Evolutionary conservation across 35 echinoderm and acorn worm species (phyloP).

Genomic region (Ptychodera flava): DNA sequence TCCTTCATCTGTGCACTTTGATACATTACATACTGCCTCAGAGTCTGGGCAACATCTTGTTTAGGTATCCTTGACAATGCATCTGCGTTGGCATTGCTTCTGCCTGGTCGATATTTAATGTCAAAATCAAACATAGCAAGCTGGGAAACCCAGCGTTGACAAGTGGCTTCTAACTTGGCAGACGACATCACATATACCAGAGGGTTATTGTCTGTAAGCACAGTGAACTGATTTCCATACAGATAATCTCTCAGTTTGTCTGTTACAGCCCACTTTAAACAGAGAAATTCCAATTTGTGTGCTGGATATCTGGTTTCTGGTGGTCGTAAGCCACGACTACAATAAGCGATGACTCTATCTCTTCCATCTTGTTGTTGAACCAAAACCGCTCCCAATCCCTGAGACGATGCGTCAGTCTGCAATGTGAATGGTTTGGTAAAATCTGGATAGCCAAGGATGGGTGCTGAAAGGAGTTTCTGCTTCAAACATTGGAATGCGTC

Average conservation of each 20-base stretch:
- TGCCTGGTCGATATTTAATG: constrained; percentile 40
- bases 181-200: constrained; percentile 34
- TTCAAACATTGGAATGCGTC: too few relatives aligned
- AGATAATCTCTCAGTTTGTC: constrained; percentile 50
- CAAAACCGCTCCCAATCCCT: constrained; percentile 16
- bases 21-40: too few relatives aligned
- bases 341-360: constrained; percentile 16
- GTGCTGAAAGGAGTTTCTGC: too few relatives aligned
- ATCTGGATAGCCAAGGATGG: not conserved
- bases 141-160: constrained; percentile 43
- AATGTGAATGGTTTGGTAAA: not conserved
- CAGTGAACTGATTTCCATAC: constrained; percentile 35
- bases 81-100: constrained; percentile 31
- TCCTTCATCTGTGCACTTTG: too few relatives aligned
- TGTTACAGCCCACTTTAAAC: constrained; percentile 30
- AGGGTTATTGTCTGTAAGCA: constrained; percentile 40
- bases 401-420: not conserved
- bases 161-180: constrained; percentile 40
- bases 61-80: not conserved
- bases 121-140: constrained; percentile 36
- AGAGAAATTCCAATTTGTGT: constrained; percentile 44
- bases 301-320: not conserved
- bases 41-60: too few relatives aligned
- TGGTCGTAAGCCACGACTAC: not conserved
- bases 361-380: constrained; percentile 26